Conservation (phyloP, 2,888 invertebrate species). For the Notocelia uddmanniana region DNA sequence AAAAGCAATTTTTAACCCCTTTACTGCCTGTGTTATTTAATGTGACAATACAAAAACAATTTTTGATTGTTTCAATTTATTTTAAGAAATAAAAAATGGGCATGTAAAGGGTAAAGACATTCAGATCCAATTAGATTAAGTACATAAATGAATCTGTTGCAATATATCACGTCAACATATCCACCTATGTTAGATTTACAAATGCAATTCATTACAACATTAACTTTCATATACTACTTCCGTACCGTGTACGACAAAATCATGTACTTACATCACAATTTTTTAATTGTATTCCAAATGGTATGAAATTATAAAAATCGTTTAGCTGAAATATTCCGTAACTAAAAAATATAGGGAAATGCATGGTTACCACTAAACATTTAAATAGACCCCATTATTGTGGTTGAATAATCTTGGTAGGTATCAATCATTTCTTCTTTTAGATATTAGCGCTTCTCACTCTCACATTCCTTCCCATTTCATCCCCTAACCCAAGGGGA, state of each 20-base stretch:
- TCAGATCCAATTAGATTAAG: constrained; percentile 43
- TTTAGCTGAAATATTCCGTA: constrained; percentile 43
- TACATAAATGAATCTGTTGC: constrained; percentile 52
- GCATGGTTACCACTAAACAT: constrained; percentile 54
- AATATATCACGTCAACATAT: constrained; percentile 49
- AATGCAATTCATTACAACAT: constrained; percentile 44
- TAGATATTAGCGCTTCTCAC: not conserved
- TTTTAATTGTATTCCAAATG: constrained; percentile 18
- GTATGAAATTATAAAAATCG: constrained; percentile 38
- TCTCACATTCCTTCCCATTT: not conserved
- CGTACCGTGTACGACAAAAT: constrained; percentile 22
- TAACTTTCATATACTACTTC: constrained; percentile 11
- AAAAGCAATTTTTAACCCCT: constrained; percentile 40
- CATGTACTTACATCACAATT: constrained; percentile 20
- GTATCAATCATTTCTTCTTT: not conserved
- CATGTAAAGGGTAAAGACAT: constrained; percentile 7
- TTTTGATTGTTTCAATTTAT: not conserved
- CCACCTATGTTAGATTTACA: constrained; percentile 43
- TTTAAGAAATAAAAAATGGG: constrained; percentile 4
- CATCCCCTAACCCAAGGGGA: not conserved
- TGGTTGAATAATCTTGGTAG: not conserved
- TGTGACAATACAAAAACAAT: not conserved
- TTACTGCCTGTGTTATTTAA: not conserved
- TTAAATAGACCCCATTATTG: constrained; percentile 38
- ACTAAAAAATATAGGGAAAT: constrained; percentile 47